Conservation (phyloP, 2,797 vertebrate genomes). For the Epinephelus malabaricus region DNA sequence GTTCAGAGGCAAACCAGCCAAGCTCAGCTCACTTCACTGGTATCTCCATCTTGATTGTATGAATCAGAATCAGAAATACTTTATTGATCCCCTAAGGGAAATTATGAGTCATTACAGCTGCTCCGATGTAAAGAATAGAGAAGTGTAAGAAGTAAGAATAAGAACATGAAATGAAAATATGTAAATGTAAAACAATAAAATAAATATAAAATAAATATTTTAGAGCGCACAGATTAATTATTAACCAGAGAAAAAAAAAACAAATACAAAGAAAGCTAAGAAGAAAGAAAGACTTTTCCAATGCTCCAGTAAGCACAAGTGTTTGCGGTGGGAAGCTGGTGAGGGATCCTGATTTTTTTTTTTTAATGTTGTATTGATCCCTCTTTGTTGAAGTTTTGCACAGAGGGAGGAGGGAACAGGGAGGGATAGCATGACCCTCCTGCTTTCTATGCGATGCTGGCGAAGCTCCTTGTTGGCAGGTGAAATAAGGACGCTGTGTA, state of each 20-base stretch:
- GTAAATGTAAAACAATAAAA: too few species aligned
- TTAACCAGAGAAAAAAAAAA: too few species aligned
- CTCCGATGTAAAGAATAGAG: too few species aligned
- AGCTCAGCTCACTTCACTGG: neutral
- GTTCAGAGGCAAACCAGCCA: neutral
- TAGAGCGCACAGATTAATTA: too few species aligned
- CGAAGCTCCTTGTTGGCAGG: neutral
- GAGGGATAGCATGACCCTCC: neutral
- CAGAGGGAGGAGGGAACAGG: neutral
- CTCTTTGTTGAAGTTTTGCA: neutral
- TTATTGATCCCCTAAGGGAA: too few species aligned
- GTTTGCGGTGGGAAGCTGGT: slow-evolving; percentile 6
- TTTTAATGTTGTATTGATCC: neutral
- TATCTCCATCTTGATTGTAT: slow-evolving; percentile 1
- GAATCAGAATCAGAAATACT: too few species aligned
- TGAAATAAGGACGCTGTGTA: neutral
- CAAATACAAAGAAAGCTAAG: too few species aligned
- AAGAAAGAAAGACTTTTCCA: too few species aligned
- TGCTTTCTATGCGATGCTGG: neutral
- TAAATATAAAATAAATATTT: too few species aligned
- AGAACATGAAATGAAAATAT: too few species aligned
- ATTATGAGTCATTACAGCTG: too few species aligned
- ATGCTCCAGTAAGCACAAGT: neutral
- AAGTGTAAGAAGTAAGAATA: too few species aligned
- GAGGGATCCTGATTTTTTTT: slow-evolving; percentile 11